Conservation (phyloP, 2,888 invertebrate species). For the Drosophila merina region DNA sequence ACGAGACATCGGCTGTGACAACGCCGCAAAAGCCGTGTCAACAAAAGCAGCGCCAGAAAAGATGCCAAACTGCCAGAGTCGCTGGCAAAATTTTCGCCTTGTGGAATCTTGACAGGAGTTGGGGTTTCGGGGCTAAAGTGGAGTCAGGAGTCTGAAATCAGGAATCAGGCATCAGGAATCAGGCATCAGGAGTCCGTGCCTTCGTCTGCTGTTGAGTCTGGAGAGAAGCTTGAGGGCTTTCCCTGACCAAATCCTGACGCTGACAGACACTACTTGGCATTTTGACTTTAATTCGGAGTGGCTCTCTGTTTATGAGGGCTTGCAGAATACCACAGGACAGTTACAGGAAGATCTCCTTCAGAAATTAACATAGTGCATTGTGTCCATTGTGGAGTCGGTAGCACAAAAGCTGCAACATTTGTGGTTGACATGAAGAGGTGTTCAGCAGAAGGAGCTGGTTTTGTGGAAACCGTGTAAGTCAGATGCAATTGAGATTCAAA, state of each 20-base stretch:
- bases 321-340: constrained; percentile 23
- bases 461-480: constrained; percentile 9
- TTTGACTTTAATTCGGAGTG: constrained; percentile 62
- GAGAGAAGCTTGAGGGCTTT: constrained; percentile 26
- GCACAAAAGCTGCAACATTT: constrained; percentile 39
- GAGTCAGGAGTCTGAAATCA: constrained; percentile 4
- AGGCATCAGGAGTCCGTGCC: background rate
- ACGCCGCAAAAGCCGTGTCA: constrained; percentile 70
- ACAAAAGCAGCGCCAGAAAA: constrained; percentile 58
- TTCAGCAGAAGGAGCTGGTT: constrained; percentile 6
- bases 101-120: constrained; percentile 41
- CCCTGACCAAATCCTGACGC: constrained; percentile 36
- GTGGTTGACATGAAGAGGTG: constrained; percentile 36
- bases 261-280: constrained; percentile 58
- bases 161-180: background rate
- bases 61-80: constrained; percentile 43
- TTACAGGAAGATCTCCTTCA: constrained; percentile 28
- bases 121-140: background rate
- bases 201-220: constrained; percentile 5
- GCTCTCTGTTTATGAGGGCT: constrained; percentile 33
- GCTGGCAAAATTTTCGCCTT: constrained; percentile 50
- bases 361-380: constrained; percentile 47
- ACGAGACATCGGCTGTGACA: constrained; percentile 74
- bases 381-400: constrained; percentile 12
- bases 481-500: constrained; percentile 9